A percentile compares a stretch with the other conserved stretches of the same genome.
Evolutionary conservation across 2,113 vertebrate genomes (phyloP).

Genomic region (Rhinichthys klamathensis): DNA sequence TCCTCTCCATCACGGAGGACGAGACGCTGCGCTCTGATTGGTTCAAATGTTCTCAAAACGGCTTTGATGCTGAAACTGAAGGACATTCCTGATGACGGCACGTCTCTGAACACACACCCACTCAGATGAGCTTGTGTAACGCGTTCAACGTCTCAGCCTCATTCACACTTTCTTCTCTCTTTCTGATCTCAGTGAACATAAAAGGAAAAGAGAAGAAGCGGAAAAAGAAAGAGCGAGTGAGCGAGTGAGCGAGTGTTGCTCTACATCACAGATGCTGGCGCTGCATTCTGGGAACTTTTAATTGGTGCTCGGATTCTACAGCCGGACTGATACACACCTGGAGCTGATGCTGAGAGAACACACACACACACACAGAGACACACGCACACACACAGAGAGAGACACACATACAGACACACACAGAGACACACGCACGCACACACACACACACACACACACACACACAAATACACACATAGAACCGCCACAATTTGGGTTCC

Average conservation of each 20-base stretch:
- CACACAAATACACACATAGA: too few relatives aligned
- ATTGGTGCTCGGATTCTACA: conserved; percentile 20
- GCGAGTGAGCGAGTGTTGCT: neutral
- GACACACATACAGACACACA: neutral
- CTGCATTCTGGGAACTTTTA: conserved; percentile 39
- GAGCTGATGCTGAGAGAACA: neutral
- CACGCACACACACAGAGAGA: neutral
- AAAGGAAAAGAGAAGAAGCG: neutral
- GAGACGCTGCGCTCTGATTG: neutral
- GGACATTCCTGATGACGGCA: neutral
- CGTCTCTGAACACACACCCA: neutral
- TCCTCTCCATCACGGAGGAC: neutral
- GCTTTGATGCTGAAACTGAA: neutral
- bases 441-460: too few relatives aligned
- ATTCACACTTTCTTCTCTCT: conserved; percentile 1
- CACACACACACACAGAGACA: neutral
- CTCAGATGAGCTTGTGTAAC: neutral
- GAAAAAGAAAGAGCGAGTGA: neutral
- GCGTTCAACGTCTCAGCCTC: neutral
- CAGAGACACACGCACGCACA: too few relatives aligned
- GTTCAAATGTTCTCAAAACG: neutral
- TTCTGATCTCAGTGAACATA: conserved; percentile 10
- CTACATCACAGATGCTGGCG: conserved; percentile 33
- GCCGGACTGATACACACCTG: neutral
- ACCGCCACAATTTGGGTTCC: conserved; percentile 18